Percentiles rank a stretch among this genome's conserved stretches.
These are phyloP conservation scores for Drosophila cardini DNA, from an alignment of 1,140 invertebrate genomes.

Conservation along the genomic window DNA sequence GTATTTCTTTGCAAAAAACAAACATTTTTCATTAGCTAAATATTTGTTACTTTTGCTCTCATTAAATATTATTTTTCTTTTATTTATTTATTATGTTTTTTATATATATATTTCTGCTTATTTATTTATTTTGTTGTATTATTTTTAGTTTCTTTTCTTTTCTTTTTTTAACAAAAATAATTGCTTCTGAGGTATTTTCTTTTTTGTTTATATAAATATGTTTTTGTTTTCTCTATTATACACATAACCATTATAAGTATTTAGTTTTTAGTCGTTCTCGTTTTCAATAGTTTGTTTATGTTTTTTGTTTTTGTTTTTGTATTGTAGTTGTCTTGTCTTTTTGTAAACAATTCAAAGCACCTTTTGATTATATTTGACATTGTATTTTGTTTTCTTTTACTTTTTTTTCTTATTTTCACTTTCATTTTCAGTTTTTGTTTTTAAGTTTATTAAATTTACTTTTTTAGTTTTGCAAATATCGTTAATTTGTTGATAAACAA, in stretches of 20 bases:
- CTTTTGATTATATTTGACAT: conserved; percentile 84
- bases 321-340: conserved; percentile 79
- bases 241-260: conserved; percentile 74
- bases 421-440: conserved; percentile 44
- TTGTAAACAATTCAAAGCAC: conserved; percentile 83
- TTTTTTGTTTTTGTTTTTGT: conserved; percentile 41
- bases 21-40: conserved; percentile 34
- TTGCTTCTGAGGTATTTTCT: conserved; percentile 84
- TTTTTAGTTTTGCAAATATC: conserved; percentile 45
- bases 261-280: conserved; percentile 71
- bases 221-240: conserved; percentile 72
- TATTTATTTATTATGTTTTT: conserved; percentile 53
- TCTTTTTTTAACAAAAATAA: conserved; percentile 81
- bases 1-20: conserved; percentile 32
- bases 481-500: conserved; percentile 34
- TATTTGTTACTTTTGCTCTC: conserved; percentile 60
- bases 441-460: conserved; percentile 30
- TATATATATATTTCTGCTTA: conserved; percentile 40
- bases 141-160: conserved; percentile 53
- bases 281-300: conserved; percentile 66
- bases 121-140: conserved; percentile 60
- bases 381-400: conserved; percentile 58
- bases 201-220: conserved; percentile 80
- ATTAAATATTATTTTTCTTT: conserved; percentile 51
- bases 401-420: conserved; percentile 30